These are phyloP conservation scores for Elanus axillaris DNA, from an alignment of 2,113 vertebrate genomes.

Conservation along the genomic window DNA sequence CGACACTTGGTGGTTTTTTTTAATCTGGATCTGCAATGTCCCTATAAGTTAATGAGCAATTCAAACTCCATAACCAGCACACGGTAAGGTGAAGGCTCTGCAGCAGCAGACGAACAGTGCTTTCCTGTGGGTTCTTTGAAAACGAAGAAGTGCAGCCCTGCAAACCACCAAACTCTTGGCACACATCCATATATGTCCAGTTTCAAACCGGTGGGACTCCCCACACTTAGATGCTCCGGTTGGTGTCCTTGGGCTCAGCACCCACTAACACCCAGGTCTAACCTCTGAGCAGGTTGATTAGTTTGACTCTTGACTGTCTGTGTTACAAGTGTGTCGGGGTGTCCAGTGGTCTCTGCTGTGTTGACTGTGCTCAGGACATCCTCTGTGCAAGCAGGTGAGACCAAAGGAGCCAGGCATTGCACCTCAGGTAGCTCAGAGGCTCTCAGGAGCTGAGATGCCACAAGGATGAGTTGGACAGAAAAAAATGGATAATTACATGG, in stretches of 20 bases:
- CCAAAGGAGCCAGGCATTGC: neutral
- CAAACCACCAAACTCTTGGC: neutral
- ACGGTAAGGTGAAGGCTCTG: neutral
- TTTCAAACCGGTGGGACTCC: neutral
- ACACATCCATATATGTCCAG: accelerated
- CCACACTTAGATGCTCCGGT: accelerated
- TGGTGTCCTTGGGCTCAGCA: neutral
- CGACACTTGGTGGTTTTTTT: neutral
- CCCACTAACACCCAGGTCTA: neutral
- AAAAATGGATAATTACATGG: neutral
- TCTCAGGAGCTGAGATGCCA: neutral
- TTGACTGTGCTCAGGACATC: accelerated
- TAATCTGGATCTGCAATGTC: neutral
- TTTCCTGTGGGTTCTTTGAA: neutral
- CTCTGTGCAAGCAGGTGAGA: neutral
- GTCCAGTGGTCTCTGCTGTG: neutral
- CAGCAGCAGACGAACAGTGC: neutral
- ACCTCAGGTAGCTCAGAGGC: neutral
- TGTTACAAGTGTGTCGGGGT: neutral
- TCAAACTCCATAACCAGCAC: neutral
- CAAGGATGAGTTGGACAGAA: neutral
- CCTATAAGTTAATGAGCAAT: neutral
- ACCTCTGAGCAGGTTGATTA: neutral
- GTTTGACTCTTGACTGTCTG: neutral
- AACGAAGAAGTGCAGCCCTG: neutral